Base-by-base conservation (phyloP, 2,113 vertebrate genomes). In the Pachycephala philippinensis region DNA sequence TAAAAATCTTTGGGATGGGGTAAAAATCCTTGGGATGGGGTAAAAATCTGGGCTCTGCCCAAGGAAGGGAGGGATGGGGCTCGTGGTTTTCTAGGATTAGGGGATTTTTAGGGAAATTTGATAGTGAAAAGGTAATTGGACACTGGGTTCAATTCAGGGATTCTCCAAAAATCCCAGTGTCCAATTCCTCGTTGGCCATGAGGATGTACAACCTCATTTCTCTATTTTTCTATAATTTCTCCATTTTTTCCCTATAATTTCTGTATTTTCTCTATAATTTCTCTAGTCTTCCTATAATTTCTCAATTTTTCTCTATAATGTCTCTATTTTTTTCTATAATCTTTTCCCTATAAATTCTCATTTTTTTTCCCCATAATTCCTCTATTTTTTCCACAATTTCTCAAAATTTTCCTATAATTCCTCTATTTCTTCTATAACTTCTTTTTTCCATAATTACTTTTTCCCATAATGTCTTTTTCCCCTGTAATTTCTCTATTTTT, bases 111-210 rank as follows among this genome's bases (percentile, higher is more conserved):
- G 44, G 68, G n/a, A 53, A 61, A 44, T 22, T 28, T 26, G 71
- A 19, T 2, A 3, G 10, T 57, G 54, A 2, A 54, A 85, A 69
- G 10, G 4, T 5, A 37, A 26, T 3, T 17, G 52, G 65, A 8
- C 21, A 11, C 2, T 3, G n/a, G 52, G 26, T 13, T 63, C 14
- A 44, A 2, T 13, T 9, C 75, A 27, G 45, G n/a, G 26, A 10
- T 49, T 65, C 24, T 30, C 59, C 42, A 7, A 6, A 10, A 75
- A 57, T 75, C 18, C 42, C 70, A 8, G 15, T 4, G 33, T 8
- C 61, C 12, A 15, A 7, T 30, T n/a, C 30, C 60, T n/a, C 0
- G 0, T 10, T 26, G 65, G 68, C 35, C 44, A 5, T 2, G 30
- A 50, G 65, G 40, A 60, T 57, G 27, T 1, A 9, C 49, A 13